phyloP scores from a whole-genome alignment of 2,797 vertebrate genomes.

The Podarcis siculus region DNA sequence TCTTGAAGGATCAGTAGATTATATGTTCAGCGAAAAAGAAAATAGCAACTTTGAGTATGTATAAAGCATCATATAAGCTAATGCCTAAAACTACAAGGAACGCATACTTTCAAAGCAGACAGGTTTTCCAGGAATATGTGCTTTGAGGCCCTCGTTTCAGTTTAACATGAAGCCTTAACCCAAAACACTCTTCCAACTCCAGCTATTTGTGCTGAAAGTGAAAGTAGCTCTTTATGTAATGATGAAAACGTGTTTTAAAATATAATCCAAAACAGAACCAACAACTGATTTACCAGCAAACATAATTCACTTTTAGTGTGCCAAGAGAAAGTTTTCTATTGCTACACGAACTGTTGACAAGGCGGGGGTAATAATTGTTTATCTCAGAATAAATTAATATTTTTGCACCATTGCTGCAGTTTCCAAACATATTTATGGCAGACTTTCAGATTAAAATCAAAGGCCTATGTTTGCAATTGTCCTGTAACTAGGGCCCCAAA shows the following conservation, averaged over 20 bases:
- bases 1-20: not conserved
- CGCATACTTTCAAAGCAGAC: not conserved
- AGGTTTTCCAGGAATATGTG: not conserved
- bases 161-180: not conserved
- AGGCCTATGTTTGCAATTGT: not conserved
- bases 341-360: conserved; percentile 19
- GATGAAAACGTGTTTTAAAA: not conserved
- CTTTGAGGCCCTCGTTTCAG: not conserved
- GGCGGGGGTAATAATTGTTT: conserved; percentile 16
- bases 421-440: conserved; percentile 13
- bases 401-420: not conserved
- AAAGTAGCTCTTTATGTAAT: not conserved
- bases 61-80: not conserved
- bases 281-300: not conserved
- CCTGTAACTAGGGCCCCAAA: not conserved
- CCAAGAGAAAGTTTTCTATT: accelerated
- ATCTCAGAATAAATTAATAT: not conserved
- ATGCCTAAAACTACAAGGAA: not conserved
- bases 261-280: not conserved
- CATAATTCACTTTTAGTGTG: not conserved
- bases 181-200: not conserved
- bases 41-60: no score
- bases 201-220: not conserved
- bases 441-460: conserved; percentile 1
- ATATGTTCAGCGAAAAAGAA: not conserved